Evolutionary conservation across 2,113 vertebrate genomes (phyloP).

Genomic region (Chaetops frenatus): DNA sequence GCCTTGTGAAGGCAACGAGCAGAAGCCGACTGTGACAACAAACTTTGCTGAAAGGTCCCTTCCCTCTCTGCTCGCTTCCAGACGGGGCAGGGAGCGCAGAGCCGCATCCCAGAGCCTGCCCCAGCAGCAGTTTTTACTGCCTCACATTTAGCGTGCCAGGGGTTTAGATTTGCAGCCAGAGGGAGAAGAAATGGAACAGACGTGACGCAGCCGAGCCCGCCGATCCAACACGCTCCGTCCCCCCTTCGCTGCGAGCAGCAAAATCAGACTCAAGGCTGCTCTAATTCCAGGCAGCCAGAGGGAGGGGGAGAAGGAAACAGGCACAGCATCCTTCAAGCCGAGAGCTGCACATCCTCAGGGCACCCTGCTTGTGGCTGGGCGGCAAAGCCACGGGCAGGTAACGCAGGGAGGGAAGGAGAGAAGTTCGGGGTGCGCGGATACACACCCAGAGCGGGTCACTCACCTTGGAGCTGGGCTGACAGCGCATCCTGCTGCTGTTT

Average conservation of each 20-base stretch:
- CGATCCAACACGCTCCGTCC: not conserved
- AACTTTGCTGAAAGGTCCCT: not conserved
- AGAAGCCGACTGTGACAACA: not conserved
- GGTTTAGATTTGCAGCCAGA: not conserved
- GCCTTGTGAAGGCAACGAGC: not conserved
- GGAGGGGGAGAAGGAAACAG: rapidly evolving
- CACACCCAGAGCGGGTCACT: not conserved
- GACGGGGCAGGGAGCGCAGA: not conserved
- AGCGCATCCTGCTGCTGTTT: conserved; percentile 72
- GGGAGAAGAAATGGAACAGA: not conserved
- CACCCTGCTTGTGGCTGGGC: rapidly evolving
- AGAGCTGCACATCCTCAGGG: not conserved
- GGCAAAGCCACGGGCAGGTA: not conserved
- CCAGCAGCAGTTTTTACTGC: not conserved
- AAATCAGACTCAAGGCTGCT: not conserved
- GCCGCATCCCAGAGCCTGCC: not conserved
- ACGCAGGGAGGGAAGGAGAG: not conserved
- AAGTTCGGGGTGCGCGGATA: too few relatives aligned
- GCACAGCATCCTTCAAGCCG: not conserved
- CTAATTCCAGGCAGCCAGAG: not conserved
- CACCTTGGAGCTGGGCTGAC: conserved; percentile 73
- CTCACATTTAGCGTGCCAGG: rapidly evolving
- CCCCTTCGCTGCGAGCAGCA: not conserved
- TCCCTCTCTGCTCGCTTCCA: not conserved
- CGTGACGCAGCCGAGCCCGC: not conserved